Conservation (phyloP, 2,797 vertebrate genomes). For the Bradypodion ventrale region DNA sequence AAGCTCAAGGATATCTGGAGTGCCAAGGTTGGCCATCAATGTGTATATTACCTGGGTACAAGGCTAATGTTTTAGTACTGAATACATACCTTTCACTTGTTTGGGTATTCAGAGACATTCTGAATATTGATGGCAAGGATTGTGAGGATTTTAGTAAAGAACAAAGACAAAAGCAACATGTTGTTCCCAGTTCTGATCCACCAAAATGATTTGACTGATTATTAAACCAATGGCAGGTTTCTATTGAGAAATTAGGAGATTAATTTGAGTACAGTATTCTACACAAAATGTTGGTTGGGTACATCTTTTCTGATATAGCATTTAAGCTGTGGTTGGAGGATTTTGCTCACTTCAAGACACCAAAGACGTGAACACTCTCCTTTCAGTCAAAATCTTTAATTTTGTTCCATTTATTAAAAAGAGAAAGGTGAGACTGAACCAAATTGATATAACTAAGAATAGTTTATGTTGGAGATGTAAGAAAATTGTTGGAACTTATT, state of each 20-base stretch:
- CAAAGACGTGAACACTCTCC: background rate
- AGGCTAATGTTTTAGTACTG: background rate
- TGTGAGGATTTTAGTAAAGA: background rate
- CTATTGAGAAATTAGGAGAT: background rate
- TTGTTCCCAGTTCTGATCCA: too few species aligned
- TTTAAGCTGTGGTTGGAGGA: background rate
- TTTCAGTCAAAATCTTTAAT: constrained; percentile 56
- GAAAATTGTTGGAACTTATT: too few species aligned
- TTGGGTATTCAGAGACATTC: background rate
- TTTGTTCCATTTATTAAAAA: constrained; percentile 50
- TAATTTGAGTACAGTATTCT: background rate
- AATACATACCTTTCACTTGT: background rate
- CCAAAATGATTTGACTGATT: background rate
- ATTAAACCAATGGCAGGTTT: background rate
- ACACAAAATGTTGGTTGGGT: background rate
- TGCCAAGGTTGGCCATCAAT: too few species aligned
- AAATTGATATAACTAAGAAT: too few species aligned
- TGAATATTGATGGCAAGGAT: background rate
- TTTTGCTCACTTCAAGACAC: background rate
- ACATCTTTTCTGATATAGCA: background rate
- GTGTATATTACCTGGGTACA: background rate
- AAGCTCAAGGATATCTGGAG: too few species aligned
- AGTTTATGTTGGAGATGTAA: too few species aligned
- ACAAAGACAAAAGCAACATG: background rate
- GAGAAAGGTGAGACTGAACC: constrained; percentile 37